These are phyloP conservation scores for Molothrus ater DNA, from an alignment of 2,797 vertebrate genomes.

Conservation along the genomic window DNA sequence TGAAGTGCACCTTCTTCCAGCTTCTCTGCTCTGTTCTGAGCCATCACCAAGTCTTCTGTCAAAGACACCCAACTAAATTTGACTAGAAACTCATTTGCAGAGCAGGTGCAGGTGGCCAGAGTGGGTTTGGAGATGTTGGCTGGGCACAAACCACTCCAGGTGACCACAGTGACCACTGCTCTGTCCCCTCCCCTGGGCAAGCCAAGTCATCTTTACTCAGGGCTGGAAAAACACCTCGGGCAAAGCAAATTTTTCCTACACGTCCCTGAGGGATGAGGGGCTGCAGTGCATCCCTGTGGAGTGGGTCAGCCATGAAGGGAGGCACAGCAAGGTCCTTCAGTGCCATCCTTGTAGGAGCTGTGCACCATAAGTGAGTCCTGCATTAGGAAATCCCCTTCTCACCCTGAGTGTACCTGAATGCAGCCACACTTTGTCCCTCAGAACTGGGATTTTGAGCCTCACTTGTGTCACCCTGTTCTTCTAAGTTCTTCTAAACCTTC, in stretches of 20 bases:
- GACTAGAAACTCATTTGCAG: neutral
- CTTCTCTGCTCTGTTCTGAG: neutral
- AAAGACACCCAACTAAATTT: neutral
- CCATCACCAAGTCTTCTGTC: neutral
- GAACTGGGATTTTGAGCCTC: neutral
- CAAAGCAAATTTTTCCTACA: neutral
- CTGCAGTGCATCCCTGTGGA: neutral
- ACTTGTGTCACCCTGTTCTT: neutral
- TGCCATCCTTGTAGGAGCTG: fast-evolving
- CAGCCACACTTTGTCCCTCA: neutral
- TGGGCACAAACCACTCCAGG: fast-evolving
- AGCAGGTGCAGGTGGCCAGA: neutral
- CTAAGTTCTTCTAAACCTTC: neutral
- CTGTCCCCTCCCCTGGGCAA: neutral
- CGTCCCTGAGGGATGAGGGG: neutral
- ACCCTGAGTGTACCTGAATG: neutral
- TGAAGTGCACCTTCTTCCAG: neutral
- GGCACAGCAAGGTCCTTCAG: neutral
- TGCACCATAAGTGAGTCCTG: neutral
- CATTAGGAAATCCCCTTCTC: neutral
- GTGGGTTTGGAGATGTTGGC: neutral
- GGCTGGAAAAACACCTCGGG: neutral
- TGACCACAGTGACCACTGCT: neutral
- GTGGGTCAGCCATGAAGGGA: neutral
- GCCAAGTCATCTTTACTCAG: neutral